Conservation (phyloP, 23 tunicate species). For the Corella eumyota region DNA sequence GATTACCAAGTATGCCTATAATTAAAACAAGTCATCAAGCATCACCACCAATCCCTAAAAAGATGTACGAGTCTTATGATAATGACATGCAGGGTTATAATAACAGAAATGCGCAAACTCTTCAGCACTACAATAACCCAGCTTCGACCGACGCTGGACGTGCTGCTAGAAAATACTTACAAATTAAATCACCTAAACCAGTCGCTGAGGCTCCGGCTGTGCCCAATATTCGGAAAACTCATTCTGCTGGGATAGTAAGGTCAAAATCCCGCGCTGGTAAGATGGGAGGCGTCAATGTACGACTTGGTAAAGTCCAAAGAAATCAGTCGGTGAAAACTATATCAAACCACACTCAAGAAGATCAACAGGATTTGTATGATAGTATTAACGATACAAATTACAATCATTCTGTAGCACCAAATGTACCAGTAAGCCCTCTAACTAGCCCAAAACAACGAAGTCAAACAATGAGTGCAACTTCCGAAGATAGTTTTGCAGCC, state of each 20-base stretch:
- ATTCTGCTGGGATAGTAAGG: background rate
- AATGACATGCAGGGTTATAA: background rate
- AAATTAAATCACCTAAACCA: background rate
- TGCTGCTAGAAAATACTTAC: slow-evolving; percentile 15
- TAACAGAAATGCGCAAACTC: background rate
- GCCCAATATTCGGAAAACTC: background rate
- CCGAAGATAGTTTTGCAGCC: too few relatives aligned
- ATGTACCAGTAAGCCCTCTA: background rate
- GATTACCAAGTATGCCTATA: background rate
- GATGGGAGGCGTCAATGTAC: slow-evolving; percentile 10
- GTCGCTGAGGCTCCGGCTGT: background rate
- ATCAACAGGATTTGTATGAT: background rate
- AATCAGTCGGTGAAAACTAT: background rate
- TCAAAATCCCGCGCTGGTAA: slow-evolving; percentile 16
- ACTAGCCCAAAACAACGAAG: background rate
- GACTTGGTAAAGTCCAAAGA: slow-evolving; percentile 4
- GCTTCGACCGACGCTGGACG: slow-evolving; percentile 7
- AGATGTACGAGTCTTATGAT: slow-evolving; percentile 2
- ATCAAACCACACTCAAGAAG: background rate
- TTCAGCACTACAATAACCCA: background rate
- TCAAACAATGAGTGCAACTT: slow-evolving; percentile 1
- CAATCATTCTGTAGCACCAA: background rate
- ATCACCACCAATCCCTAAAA: too few relatives aligned
- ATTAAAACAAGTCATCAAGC: background rate
- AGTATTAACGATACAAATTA: background rate